Base-by-base conservation (phyloP, 2,113 vertebrate genomes). In the Nothobranchius furzeri region DNA sequence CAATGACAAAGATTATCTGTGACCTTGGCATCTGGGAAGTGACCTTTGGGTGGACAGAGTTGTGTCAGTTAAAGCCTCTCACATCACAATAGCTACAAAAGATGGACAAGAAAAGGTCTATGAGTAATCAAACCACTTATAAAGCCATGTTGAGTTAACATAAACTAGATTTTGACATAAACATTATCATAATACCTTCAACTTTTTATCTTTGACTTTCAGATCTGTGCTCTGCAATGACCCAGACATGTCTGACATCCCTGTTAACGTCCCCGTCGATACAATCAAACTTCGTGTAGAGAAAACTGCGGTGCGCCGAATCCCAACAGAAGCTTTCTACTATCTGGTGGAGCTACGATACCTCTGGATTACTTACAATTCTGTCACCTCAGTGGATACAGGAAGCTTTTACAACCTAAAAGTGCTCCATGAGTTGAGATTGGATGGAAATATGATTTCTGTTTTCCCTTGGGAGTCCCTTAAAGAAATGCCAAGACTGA, bases 321-420 rank as follows among this genome's bases (percentile, higher is more conserved):
- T 99, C 52, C 95, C 95, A 0, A 93, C 93, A 0, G 96, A 99
- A 87, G 96, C 96, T 61, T 99, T 99, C 88, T 99, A 99, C 82
- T 98, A 99, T 88, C 90, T 99, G 73, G 90, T 90, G 24, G 96
- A 98, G 35, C 92, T 99, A 13, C 94, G 89, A 20, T 98, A 94
- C 82, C 93, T 99, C 64, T 99, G 98, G 98, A 85, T 98, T 47
- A 94, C 96, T 53, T 99, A 98, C 78, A 97, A 96, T 78, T 94
- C 94, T 1, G 82, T 99, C 53, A 88, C 81, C 47, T 94, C 88
- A 5, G 87, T 99, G 54, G 95, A 98, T 54, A 71, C 89, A 15
- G 91, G 91, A 63, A 94, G 96, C 79, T 97, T 99, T 89, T 99
- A 99, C 87, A 98, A 98, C 82, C 92, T 99, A 6, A 96, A 95